These are phyloP conservation scores for Xestia c-nigrum DNA, from an alignment of 2,888 invertebrate species.

Conservation along the genomic window DNA sequence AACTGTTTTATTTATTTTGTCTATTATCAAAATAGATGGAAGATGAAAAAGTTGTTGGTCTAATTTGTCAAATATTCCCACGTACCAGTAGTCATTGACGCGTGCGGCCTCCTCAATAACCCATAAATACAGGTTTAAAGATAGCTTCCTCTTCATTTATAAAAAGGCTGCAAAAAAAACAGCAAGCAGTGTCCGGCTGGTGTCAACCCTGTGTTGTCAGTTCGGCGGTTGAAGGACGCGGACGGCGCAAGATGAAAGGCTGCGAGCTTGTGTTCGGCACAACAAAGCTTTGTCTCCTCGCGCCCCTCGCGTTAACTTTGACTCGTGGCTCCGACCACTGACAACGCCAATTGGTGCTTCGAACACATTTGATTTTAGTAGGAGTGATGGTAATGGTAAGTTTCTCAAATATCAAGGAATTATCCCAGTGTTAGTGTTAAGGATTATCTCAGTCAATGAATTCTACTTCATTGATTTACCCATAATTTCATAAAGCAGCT, in stretches of 20 bases:
- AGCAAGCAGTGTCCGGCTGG: constrained; percentile 44
- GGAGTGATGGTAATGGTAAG: constrained; percentile 4
- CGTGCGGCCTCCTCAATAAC: neutral
- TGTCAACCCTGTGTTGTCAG: constrained; percentile 74
- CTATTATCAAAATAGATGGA: neutral
- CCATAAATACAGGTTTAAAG: neutral
- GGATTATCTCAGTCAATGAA: neutral
- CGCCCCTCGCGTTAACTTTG: constrained; percentile 76
- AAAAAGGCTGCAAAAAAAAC: constrained; percentile 11
- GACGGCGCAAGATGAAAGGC: constrained; percentile 84
- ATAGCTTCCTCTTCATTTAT: too few species aligned
- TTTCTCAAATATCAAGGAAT: constrained; percentile 3
- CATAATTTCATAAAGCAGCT: neutral
- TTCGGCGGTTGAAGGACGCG: constrained; percentile 79
- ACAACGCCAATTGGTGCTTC: constrained; percentile 51
- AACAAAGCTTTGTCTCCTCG: constrained; percentile 85
- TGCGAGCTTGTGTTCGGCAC: constrained; percentile 80
- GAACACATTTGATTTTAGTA: constrained; percentile 44
- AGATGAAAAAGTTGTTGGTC: neutral
- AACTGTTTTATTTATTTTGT: neutral
- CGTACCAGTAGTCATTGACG: neutral
- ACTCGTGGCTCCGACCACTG: constrained; percentile 59
- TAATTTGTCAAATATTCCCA: neutral
- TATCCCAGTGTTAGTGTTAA: neutral
- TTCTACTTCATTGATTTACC: neutral